Base-by-base conservation (phyloP, 2,888 invertebrate genomes). In the Dusona sp. region DNA sequence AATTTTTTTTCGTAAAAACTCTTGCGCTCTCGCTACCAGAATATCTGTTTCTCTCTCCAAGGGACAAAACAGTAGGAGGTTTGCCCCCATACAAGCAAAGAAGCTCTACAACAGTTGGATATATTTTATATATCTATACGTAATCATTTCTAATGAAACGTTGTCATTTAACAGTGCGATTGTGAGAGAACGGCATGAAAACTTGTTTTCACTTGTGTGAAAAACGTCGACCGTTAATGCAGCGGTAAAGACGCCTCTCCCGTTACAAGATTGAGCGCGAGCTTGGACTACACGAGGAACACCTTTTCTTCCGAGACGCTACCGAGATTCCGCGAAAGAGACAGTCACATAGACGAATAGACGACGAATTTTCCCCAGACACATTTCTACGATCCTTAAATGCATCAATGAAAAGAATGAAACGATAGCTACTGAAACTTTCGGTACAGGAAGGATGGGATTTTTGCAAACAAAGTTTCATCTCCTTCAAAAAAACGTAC, bases 191-290 rank as follows among this genome's bases (percentile, higher is more conserved):
- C 64, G 16, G 74, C 57, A 81, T 74, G 81, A 57, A 93, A 89
- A 93, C 93, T 92, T 93, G 93, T 93, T 93, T 93, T 93, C 93
- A 92, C 92, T 93, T 92, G 92, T 90, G 93, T 92, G 94, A 94
- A 94, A 94, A 94, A 94, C 94, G 90, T 87, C 93, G 91, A 94
- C 94, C 94, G 94, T 94, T 93, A 94, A 94, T 93, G 93, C 94
- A 94, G 94, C 94, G 94, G 94, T 94, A 94, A 94, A 94, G 94
- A 94, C 93, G 92, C 92, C 91, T 93, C 94, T 94, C 93, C 94
- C 94, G 94, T 94, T 94, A 94, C 91, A 92, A 91, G 90, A 90
- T 92, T 90, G 91, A 90, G 88, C 89, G 85, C 86, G 90, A 89
- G 89, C 87, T 88, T 87, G 90, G 90, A 90, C 91, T 90, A 90